phyloP scores from a whole-genome alignment of 2,797 vertebrate genomes.

The Alauda arvensis region DNA sequence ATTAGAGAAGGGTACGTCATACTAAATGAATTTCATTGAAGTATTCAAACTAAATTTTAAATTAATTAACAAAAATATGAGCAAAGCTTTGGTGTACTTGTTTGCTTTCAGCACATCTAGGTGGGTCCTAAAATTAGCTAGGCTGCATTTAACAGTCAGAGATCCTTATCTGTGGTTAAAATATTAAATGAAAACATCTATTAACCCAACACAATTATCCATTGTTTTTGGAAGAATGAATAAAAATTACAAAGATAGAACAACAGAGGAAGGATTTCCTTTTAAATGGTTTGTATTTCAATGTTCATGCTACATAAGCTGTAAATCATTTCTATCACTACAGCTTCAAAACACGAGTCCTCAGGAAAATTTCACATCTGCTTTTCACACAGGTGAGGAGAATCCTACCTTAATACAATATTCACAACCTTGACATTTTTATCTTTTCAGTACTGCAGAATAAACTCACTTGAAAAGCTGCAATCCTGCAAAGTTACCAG shows the following conservation, averaged over 20 bases:
- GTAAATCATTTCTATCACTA: neutral
- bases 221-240: neutral
- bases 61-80: neutral
- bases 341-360: slow-evolving; percentile 13
- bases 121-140: neutral
- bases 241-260: neutral
- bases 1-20: neutral
- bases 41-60: neutral
- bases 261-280: slow-evolving; percentile 5
- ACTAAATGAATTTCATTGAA: neutral
- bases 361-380: slow-evolving; percentile 16
- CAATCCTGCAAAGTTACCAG: neutral
- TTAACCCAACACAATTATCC: slow-evolving; percentile 1
- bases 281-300: neutral
- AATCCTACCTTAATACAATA: neutral
- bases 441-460: neutral
- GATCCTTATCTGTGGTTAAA: slow-evolving; percentile 6
- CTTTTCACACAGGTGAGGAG: neutral
- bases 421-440: neutral
- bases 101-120: neutral
- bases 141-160: neutral
- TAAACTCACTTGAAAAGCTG: neutral
- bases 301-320: neutral
- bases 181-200: neutral
- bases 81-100: neutral